phyloP scores from a whole-genome alignment of 2,113 vertebrate genomes.

The Solenodon paradoxus region DNA sequence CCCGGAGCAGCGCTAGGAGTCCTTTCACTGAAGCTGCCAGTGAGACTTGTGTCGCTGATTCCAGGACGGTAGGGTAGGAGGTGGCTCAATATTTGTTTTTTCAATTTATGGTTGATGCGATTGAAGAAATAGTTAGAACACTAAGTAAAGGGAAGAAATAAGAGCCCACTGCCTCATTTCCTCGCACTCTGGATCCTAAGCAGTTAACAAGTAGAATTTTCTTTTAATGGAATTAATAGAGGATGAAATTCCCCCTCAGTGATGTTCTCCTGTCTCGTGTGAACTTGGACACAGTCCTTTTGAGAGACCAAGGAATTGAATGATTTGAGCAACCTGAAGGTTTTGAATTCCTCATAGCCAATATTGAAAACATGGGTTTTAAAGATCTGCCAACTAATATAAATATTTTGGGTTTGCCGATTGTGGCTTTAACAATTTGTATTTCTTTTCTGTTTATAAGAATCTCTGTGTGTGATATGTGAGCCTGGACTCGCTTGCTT shows the following conservation, averaged over 20 bases:
- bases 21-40: slow-evolving; percentile 23
- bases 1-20: slow-evolving; percentile 45
- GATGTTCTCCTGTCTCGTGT: neutral
- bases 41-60: neutral
- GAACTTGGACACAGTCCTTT: neutral
- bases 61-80: neutral
- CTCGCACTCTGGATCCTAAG: neutral
- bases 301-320: neutral
- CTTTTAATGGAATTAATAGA: slow-evolving; percentile 19
- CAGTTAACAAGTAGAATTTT: neutral
- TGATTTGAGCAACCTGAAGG: neutral
- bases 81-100: neutral
- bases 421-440: neutral
- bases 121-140: neutral
- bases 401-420: neutral
- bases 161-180: neutral
- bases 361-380: slow-evolving; percentile 15
- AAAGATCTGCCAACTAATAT: neutral
- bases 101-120: neutral
- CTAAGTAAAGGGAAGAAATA: neutral
- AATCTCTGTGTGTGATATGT: neutral
- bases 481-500: neutral
- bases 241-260: neutral
- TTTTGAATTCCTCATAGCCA: neutral
- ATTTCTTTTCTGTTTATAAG: slow-evolving; percentile 6